Evolutionary conservation across 2,888 invertebrate genomes (phyloP).

Genomic region (Oscheius sp.): DNA sequence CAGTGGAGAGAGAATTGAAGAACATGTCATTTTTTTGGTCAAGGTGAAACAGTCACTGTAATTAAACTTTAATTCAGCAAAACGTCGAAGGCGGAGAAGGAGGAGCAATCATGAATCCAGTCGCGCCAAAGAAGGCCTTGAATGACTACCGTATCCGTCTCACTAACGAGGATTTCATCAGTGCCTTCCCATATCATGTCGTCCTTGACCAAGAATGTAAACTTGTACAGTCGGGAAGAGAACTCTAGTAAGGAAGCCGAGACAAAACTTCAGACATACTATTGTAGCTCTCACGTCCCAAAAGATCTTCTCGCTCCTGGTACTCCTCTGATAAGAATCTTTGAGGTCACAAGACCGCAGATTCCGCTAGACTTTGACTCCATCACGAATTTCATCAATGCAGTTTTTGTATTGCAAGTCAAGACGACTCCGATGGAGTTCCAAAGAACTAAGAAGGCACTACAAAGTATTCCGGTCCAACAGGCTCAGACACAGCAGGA

Average conservation of each 20-base stretch:
- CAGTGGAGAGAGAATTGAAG: constrained; percentile 63
- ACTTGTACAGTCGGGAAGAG: constrained; percentile 68
- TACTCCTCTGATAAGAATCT: constrained; percentile 66
- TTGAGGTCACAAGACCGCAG: constrained; percentile 70
- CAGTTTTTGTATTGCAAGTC: constrained; percentile 65
- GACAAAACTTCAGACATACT: background rate
- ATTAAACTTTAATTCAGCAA: constrained; percentile 14
- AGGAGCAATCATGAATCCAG: constrained; percentile 14
- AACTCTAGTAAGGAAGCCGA: constrained; percentile 59
- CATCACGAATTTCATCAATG: constrained; percentile 69
- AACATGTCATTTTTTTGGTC: constrained; percentile 67
- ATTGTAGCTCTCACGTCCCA: constrained; percentile 64
- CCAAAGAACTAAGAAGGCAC: constrained; percentile 40
- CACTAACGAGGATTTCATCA: constrained; percentile 56
- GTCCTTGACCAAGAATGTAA: constrained; percentile 70
- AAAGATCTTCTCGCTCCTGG: constrained; percentile 65
- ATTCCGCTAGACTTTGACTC: constrained; percentile 72
- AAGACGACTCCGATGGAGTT: constrained; percentile 61
- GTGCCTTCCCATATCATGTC: constrained; percentile 67
- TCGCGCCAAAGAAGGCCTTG: background rate
- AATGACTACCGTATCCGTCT: constrained; percentile 37
- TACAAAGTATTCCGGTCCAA: constrained; percentile 19
- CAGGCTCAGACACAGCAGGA: background rate
- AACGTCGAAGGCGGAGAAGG: background rate
- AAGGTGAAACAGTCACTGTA: constrained; percentile 48